A percentile compares a stretch with the other conserved stretches of the same genome.
Conservation (phyloP, 2,797 vertebrate species). For the Myripristis jacobus region DNA sequence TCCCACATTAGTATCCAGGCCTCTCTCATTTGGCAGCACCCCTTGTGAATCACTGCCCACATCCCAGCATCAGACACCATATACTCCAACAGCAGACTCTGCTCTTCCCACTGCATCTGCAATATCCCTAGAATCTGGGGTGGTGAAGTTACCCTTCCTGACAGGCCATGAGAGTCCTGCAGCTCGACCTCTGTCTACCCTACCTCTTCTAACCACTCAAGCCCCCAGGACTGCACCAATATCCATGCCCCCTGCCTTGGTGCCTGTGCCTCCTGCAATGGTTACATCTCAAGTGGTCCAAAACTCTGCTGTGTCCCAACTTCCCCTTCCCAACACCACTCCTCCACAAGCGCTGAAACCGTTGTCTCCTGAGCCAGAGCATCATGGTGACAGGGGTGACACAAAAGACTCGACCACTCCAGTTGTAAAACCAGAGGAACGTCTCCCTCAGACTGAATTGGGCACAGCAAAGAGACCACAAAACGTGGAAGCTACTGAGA, state of each 20-base stretch:
- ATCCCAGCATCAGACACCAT: conserved; percentile 40
- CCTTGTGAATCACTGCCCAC: conserved; percentile 47
- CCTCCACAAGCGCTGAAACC: conserved; percentile 38
- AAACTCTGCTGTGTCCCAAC: conserved; percentile 42
- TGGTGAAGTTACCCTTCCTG: conserved; percentile 32
- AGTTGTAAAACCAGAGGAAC: conserved; percentile 49
- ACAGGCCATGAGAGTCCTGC: conserved; percentile 61
- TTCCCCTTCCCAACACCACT: conserved; percentile 32
- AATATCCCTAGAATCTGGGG: conserved; percentile 48
- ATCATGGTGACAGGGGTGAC: conserved; percentile 37
- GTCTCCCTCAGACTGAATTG: conserved; percentile 47
- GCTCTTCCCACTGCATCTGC: conserved; percentile 51
- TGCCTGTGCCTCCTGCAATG: conserved; percentile 60
- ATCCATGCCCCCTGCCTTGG: conserved; percentile 72
- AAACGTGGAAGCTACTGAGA: conserved; percentile 41
- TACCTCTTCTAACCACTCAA: conserved; percentile 81
- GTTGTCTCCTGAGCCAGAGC: conserved; percentile 54
- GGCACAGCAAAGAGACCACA: conserved; percentile 19
- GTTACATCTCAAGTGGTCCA: conserved; percentile 51
- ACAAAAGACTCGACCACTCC: conserved; percentile 36
- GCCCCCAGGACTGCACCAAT: conserved; percentile 76
- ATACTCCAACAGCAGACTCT: conserved; percentile 50
- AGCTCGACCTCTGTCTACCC: conserved; percentile 71
- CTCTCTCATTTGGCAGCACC: conserved; percentile 25
- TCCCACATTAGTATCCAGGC: conserved; percentile 27